Base-by-base conservation (phyloP, 2,113 vertebrate species). In the Diphyllodes magnificus region DNA sequence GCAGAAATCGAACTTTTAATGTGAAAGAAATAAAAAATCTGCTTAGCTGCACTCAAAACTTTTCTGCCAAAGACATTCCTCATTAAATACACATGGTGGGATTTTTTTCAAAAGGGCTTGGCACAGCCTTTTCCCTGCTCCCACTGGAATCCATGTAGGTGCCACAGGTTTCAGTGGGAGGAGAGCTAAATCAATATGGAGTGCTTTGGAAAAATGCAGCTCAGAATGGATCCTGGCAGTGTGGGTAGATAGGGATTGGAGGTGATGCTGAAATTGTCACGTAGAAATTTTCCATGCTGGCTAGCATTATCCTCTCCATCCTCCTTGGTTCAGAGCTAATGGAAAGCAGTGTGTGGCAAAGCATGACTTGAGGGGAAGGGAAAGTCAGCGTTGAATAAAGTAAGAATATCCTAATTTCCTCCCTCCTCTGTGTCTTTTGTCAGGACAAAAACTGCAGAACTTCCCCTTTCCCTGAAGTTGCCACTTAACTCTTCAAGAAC, bases 201-300 rank as follows among this genome's bases (percentile, higher is more conserved):
- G 27, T 90, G 92, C 76, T 86, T 88, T 86, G 86, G 91, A 94
- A 94, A 90, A 95, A 95, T 78, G 61, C 72, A 88, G 47, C 51
- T 80, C 49, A 63, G 65, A 96, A 78, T 78, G 92, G 82, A 86
- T 95, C 69, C 94, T 97, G 96, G 95, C 95, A 94, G 65, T 2
- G 0, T 71, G 40, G 84, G 69, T 19, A 93, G 92, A 95, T 94
- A 93, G 91, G 64, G 77, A 84, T 94, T 91, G 91, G 92, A 94
- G 91, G 92, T 92, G 83, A 93, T 95, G 88, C 80, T 96, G 91
- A 94, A 96, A 75, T 71, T 88, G 86, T 95, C 94, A 95, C 65
- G 45, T 82, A 95, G 86, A 93, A 86, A 78, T 92, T 95, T 97
- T 97, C 95, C 95, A 60, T 94, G 72, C 92, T 96, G 91, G 96